Evolutionary conservation across 1,140 invertebrate genomes (phyloP).

Genomic region (Cyphomyrmex costatus): DNA sequence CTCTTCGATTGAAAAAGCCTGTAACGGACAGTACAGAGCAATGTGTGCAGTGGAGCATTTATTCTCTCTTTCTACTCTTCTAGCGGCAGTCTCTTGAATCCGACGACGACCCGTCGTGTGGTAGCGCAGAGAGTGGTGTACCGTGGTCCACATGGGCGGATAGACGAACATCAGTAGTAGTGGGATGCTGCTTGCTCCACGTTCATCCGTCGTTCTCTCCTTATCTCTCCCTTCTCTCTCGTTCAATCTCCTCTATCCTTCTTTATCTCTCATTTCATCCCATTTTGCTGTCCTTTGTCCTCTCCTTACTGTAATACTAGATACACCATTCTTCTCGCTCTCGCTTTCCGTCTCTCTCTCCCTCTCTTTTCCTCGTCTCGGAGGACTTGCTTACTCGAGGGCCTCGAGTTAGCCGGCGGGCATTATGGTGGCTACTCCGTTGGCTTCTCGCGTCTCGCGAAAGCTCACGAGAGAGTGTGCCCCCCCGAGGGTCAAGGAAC

Average conservation of each 20-base stretch:
- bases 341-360: slow-evolving; percentile 52
- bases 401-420: slow-evolving; percentile 80
- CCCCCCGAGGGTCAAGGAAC: slow-evolving; percentile 85
- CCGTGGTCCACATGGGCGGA: slow-evolving; percentile 71
- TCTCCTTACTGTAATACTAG: not conserved
- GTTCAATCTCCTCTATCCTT: slow-evolving; percentile 37
- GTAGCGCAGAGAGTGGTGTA: slow-evolving; percentile 75
- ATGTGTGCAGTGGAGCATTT: slow-evolving; percentile 2
- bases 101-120: slow-evolving; percentile 57
- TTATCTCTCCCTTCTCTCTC: slow-evolving; percentile 39
- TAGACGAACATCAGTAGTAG: slow-evolving; percentile 77
- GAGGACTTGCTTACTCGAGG: slow-evolving; percentile 69
- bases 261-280: slow-evolving; percentile 45
- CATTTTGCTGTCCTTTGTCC: slow-evolving; percentile 15
- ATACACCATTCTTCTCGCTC: not conserved
- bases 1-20: slow-evolving; percentile 61
- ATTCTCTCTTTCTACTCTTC: slow-evolving; percentile 28
- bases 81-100: slow-evolving; percentile 42
- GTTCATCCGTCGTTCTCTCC: slow-evolving; percentile 42
- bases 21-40: slow-evolving; percentile 65
- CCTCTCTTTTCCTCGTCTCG: slow-evolving; percentile 58
- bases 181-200: slow-evolving; percentile 76
- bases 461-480: slow-evolving; percentile 74
- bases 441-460: slow-evolving; percentile 78
- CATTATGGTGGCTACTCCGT: slow-evolving; percentile 83